Evolutionary conservation across 2,888 invertebrate genomes (phyloP), one percentile per base, ranked within the genome.

Genomic region (Nysson spinosus): DNA sequence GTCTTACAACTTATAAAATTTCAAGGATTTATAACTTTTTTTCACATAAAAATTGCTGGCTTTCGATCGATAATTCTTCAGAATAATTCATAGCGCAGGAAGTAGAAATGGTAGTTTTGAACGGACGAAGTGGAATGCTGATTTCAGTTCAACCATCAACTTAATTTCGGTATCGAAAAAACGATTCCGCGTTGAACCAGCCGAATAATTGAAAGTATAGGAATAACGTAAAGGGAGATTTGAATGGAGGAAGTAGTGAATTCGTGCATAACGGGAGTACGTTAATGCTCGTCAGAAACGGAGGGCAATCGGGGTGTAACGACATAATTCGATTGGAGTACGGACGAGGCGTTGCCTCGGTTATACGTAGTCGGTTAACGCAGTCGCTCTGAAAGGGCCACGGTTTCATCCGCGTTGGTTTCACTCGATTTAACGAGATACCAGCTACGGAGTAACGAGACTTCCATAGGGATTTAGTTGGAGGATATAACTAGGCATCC

Each of bases 361-460:
- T 32, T 43, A 14, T 3, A 32, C 28, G 22, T 35, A 7, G 24
- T 28, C 19, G 22, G 34, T 43, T 65, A 61, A 65, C 47, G 71
- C 39, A 43, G 46, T 40, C 60, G 72, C 37, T 26, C 30, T 17
- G 43, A 40, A 42, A 58, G 37, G 17, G 12, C 11, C 30, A 16
- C 28, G 50, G 39, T 42, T 44, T 52, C 51, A 35, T 51, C 42
- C 32, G 35, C 44, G 49, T 64, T 57, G 51, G 64, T 19, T 57
- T 56, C 62, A 51, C 51, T 64, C 54, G 64, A 46, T 69, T 72
- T 80, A 80, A 80, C 79, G 72, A 80, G 73, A 75, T 78, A 54
- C 47, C 51, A 51, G 66, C 54, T 60, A 72, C 72, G n/a, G 64
- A 60, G 71, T 74, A 74, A 76, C 72, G 73, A 69, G 70, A 70